Evolutionary conservation across 2,888 invertebrate genomes (phyloP), one percentile per base, ranked within the genome.

Genomic region (Cephus spinipes): DNA sequence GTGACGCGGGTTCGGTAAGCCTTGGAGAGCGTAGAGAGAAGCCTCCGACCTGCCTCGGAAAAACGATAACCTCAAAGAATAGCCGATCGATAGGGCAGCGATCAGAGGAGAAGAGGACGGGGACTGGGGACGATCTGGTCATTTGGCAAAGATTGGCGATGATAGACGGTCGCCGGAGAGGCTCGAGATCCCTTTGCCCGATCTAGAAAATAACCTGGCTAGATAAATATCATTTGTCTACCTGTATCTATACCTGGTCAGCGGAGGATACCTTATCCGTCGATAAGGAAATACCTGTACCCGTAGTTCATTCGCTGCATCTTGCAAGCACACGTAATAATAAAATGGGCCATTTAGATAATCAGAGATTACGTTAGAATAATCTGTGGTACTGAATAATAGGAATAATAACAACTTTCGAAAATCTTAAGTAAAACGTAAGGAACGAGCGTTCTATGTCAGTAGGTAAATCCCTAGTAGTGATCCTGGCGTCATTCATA

Each of bases 1-100:
- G 83, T 80, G 82, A 34, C 79, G 68, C 75, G 76, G 76, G 73
- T 77, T 75, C 15, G 71, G 31, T 32, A 32, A 71, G 71, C 71
- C 12, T 32, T 71, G 11, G 71, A 32, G 31, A 32, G 9, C 31
- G 71, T 32, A 32, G 71, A 71, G 71, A 73, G 40, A 35, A 36
- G 76, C 78, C 79, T 78, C 77, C 76, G 74, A 81, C 77, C 77
- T 75, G 74, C 73, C 76, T 69, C 12, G 71, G 78, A 81, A 78
- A 82, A 82, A 79, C 81, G 81, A 79, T 81, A 80, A 83, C 79
- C 82, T 68, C 82, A 80, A 80, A 81, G 80, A 76, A 73, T 73
- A 35, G 32, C 36, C 76, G 79, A 80, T 80, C 81, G 76, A 80
- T 80, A 76, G 69, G 55, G 73, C 71, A 55, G 77, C 74, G 77